Conservation (phyloP, 2,797 vertebrate genomes). For the Brotula barbata region DNA sequence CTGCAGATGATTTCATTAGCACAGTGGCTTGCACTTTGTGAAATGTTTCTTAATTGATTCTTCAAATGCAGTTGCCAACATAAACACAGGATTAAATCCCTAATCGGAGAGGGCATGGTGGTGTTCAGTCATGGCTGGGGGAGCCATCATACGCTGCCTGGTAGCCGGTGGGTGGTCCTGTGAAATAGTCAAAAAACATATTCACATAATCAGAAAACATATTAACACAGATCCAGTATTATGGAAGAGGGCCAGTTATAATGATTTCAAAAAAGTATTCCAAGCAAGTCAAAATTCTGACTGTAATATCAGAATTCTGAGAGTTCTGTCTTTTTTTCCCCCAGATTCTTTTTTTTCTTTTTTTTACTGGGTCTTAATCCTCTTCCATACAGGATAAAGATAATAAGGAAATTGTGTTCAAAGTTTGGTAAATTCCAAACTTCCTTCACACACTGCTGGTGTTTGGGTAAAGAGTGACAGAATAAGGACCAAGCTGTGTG, state of each 20-base stretch:
- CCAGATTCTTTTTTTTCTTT: neutral
- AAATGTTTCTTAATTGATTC: constrained; percentile 14
- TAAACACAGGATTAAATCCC: constrained; percentile 63
- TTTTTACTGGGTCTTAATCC: neutral
- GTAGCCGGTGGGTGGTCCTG: constrained; percentile 1
- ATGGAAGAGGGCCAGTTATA: no score
- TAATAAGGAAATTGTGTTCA: neutral
- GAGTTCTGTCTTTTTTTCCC: no score
- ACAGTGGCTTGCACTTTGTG: no score
- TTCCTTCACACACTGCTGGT: neutral
- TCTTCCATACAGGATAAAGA: neutral
- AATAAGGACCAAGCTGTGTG: constrained; percentile 10
- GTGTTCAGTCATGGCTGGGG: constrained; percentile 17
- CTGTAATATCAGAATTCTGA: no score
- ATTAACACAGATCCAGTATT: no score
- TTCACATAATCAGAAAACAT: no score
- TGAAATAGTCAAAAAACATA: no score
- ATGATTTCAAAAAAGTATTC: neutral
- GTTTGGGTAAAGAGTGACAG: neutral
- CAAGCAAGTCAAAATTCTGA: no score
- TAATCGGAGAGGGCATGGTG: constrained; percentile 42
- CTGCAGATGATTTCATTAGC: no score
- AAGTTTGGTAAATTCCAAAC: constrained; percentile 20
- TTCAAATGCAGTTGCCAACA: constrained; percentile 47
- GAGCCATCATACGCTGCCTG: constrained; percentile 1